Evolutionary conservation across 37 sponge, comb jelly and placozoan genomes (phyloP).

Genomic region (Petrosia ficiformis): DNA sequence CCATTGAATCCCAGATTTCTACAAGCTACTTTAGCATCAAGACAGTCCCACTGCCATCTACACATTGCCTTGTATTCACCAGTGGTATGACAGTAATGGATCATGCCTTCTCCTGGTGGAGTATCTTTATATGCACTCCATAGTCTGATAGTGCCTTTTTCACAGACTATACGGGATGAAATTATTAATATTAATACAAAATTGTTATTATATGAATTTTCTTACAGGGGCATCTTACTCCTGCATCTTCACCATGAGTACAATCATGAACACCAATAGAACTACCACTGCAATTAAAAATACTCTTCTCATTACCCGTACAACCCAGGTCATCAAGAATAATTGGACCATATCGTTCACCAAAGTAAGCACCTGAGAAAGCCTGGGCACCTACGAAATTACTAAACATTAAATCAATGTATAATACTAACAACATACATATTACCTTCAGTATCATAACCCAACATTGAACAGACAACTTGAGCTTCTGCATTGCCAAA

Average conservation of each 20-base stretch:
- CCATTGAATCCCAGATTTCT: background rate
- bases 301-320: background rate
- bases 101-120: background rate
- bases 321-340: background rate
- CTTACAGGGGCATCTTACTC: background rate
- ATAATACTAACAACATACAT: too few species aligned
- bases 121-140: background rate
- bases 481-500: background rate
- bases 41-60: background rate
- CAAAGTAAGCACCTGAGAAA: background rate
- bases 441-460: background rate
- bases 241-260: background rate
- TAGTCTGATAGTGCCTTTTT: background rate
- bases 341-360: background rate
- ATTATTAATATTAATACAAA: background rate
- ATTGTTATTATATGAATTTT: background rate
- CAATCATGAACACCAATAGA: background rate
- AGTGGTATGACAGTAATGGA: background rate
- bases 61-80: background rate
- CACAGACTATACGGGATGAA: too few species aligned
- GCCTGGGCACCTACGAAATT: background rate
- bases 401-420: background rate
- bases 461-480: background rate
- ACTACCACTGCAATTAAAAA: background rate
- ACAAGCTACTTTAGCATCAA: constrained; percentile 10